Percentiles rank a stretch among this genome's conserved stretches.
These are phyloP conservation scores for Acanthurus lineatus DNA, from an alignment of 2,797 vertebrate genomes.

Conservation along the genomic window DNA sequence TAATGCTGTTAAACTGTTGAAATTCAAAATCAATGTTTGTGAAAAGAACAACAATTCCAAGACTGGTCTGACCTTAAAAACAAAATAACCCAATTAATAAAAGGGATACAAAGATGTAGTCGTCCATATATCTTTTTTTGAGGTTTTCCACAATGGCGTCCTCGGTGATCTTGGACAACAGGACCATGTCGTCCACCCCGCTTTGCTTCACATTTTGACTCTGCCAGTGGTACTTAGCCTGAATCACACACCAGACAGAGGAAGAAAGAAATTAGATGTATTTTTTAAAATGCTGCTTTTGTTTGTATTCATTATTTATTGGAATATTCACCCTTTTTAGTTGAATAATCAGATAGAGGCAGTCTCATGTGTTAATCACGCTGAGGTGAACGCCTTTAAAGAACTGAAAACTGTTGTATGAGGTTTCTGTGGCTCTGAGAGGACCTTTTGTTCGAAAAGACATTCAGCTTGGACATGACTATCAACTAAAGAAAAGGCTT, in stretches of 20 bases:
- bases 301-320: not conserved
- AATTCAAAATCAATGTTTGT: not conserved
- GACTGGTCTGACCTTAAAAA: not conserved
- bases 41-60: not conserved
- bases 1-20: not conserved
- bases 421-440: not conserved
- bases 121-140: slow-evolving; percentile 96
- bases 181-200: slow-evolving; percentile 98
- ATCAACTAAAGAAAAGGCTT: not conserved
- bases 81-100: not conserved
- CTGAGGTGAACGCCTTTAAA: not conserved
- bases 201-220: slow-evolving; percentile 99
- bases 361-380: not conserved
- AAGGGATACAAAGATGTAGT: slow-evolving; percentile 98
- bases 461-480: not conserved
- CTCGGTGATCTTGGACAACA: slow-evolving; percentile 95
- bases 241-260: slow-evolving; percentile 21
- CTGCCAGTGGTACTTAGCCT: slow-evolving; percentile 99
- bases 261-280: not conserved
- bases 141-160: slow-evolving; percentile 97
- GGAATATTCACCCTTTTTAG: not conserved
- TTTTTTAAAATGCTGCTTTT: not conserved
- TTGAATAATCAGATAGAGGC: not conserved
- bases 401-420: not conserved
- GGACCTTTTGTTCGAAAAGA: not conserved